These are phyloP conservation scores for Helobdella robusta DNA, from an alignment of 2,888 invertebrate genomes.

Conservation along the genomic window DNA sequence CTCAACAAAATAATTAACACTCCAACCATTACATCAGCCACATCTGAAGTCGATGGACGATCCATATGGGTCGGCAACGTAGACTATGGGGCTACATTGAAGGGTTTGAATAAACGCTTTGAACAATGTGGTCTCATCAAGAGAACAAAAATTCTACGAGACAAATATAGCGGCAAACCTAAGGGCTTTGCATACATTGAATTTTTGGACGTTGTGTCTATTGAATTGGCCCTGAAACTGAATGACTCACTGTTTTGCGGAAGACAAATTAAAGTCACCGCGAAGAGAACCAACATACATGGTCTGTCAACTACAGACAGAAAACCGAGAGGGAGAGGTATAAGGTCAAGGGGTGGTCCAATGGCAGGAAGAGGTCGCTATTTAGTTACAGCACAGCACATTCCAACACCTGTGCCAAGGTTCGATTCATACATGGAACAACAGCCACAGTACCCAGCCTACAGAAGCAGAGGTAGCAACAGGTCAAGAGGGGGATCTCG, in stretches of 20 bases:
- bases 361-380: no score
- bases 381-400: no score
- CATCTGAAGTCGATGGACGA: no score
- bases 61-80: slow-evolving; percentile 1
- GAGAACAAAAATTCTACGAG: neutral
- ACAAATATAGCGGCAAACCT: neutral
- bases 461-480: no score
- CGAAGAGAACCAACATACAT: neutral
- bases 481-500: no score
- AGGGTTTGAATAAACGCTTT: neutral
- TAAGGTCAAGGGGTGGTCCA: slow-evolving; percentile 26
- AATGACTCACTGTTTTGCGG: neutral
- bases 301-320: neutral
- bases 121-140: neutral
- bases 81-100: neutral
- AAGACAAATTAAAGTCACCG: neutral
- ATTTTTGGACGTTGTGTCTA: neutral
- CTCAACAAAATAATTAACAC: no score
- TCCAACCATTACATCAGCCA: no score
- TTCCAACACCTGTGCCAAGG: no score
- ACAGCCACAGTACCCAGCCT: no score
- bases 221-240: neutral
- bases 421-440: no score
- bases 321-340: slow-evolving; percentile 51
- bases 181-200: slow-evolving; percentile 1